Percentiles rank a stretch among this genome's conserved stretches.
Conservation (phyloP, 1,140 invertebrate species). For the Bombus cullumanus region DNA sequence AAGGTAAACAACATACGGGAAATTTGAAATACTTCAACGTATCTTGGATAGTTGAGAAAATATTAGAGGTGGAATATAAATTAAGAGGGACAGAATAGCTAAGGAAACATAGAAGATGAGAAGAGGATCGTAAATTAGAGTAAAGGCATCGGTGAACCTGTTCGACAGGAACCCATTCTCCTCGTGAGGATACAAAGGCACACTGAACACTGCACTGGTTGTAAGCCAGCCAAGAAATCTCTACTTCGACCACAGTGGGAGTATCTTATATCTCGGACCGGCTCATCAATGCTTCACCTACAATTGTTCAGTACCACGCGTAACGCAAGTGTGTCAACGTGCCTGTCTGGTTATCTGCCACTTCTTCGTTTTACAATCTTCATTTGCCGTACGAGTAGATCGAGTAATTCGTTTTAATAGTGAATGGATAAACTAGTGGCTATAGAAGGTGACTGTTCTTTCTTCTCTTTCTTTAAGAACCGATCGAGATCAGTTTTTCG, state of each 20-base stretch:
- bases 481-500: not conserved
- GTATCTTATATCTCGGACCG: constrained; percentile 44
- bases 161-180: not conserved
- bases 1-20: too few relatives aligned
- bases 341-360: not conserved
- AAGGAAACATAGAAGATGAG: too few relatives aligned
- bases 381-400: not conserved
- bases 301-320: constrained; percentile 53
- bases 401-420: not conserved
- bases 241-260: not conserved
- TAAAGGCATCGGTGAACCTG: not conserved
- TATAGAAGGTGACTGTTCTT: not conserved
- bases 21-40: too few relatives aligned
- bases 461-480: not conserved
- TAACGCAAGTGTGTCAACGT: constrained; percentile 39
- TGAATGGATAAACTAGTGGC: not conserved
- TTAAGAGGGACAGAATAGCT: too few relatives aligned
- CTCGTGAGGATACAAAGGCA: not conserved
- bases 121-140: not conserved
- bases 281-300: constrained; percentile 23
- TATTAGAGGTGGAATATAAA: too few relatives aligned
- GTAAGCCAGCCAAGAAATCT: too few relatives aligned
- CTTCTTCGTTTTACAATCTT: not conserved
- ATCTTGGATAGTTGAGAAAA: too few relatives aligned
- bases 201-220: too few relatives aligned